These are phyloP conservation scores for Drosophila nr. perissopoda DNA, from an alignment of 2,888 invertebrate species.

Conservation along the genomic window DNA sequence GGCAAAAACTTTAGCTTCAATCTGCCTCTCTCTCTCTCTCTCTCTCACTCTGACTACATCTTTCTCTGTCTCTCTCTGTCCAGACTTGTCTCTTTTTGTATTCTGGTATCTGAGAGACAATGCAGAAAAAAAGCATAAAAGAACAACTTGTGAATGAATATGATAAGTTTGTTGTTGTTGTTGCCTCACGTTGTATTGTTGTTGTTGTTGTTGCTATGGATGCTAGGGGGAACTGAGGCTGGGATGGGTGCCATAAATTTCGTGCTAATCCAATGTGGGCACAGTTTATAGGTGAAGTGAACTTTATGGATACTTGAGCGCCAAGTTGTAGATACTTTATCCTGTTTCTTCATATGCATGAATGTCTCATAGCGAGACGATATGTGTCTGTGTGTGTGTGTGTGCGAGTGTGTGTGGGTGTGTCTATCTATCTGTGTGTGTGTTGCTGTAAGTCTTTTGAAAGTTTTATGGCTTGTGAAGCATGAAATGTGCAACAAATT, in stretches of 20 bases:
- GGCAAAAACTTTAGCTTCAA: conserved; percentile 64
- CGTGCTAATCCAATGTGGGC: conserved; percentile 74
- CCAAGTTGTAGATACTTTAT: conserved; percentile 61
- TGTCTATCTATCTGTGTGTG: neutral
- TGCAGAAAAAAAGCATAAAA: conserved; percentile 17
- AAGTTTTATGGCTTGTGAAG: conserved; percentile 75
- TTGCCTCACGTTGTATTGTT: neutral
- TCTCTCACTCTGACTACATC: neutral
- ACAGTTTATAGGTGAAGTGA: conserved; percentile 76
- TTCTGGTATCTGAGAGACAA: conserved; percentile 22
- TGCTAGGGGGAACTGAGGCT: neutral
- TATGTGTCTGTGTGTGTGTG: neutral
- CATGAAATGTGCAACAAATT: conserved; percentile 78
- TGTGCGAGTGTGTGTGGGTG: conserved; percentile 1
- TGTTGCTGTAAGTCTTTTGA: conserved; percentile 30
- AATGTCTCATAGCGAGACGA: conserved; percentile 19
- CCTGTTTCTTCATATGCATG: conserved; percentile 55
- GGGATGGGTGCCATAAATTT: conserved; percentile 64
- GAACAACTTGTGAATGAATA: conserved; percentile 74
- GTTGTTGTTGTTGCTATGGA: conserved; percentile 31
- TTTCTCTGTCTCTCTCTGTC: neutral
- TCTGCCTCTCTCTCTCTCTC: conserved; percentile 2
- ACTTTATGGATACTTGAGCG: conserved; percentile 77
- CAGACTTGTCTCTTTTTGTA: conserved; percentile 1
- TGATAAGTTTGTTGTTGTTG: conserved; percentile 68